Evolutionary conservation across 1,140 invertebrate species (phyloP), one percentile per base, ranked within the genome.

Genomic region (Drosophila sucinea): DNA sequence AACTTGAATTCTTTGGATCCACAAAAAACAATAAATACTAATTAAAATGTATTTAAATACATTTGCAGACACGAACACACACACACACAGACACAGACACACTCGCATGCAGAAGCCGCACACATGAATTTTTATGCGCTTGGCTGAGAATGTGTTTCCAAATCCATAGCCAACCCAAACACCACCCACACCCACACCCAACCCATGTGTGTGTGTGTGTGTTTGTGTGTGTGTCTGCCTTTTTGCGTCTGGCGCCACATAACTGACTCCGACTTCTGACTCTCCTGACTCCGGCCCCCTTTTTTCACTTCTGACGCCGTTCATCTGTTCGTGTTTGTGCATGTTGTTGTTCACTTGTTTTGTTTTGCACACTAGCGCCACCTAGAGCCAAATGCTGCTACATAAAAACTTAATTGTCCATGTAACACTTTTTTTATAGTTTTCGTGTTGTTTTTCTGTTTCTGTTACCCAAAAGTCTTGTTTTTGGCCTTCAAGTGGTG

Each of bases 401-500:
- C 83, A 86, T 86, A 86, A 87, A 86, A 86, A 85, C 82, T 87
- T 86, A 86, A 86, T 86, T 86, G 82, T 86, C 75, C 82, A 75
- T 86, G 75, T 76, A 86, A 86, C 82, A 85, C 82, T 81, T 87
- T 67, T 86, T 77, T 66, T 70, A 64, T 70, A 64, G 54, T 62
- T 56, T 33, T 67, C 44, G 8, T 38, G 35, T 11, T 38, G 10
- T 11, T 38, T 38, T 11, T 51, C 25, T 47, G 4, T 51, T 51
- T 17, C 27, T 27, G 29, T 67, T 35, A 61, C 41, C 60, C 69
- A 3, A 73, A 73, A 73, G 60, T 33, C 70, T 74, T 41, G 41
- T 55, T 25, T 25, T 66, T 57, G 40, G 3, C 40, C n/a, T 66
- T 67, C 32, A 75, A 68, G 73, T 80, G 35, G 35, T 38, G 35